A percentile compares a stretch with the other conserved stretches of the same genome.
Conservation (phyloP, 2,113 vertebrate genomes). For the Scatophagus argus region DNA sequence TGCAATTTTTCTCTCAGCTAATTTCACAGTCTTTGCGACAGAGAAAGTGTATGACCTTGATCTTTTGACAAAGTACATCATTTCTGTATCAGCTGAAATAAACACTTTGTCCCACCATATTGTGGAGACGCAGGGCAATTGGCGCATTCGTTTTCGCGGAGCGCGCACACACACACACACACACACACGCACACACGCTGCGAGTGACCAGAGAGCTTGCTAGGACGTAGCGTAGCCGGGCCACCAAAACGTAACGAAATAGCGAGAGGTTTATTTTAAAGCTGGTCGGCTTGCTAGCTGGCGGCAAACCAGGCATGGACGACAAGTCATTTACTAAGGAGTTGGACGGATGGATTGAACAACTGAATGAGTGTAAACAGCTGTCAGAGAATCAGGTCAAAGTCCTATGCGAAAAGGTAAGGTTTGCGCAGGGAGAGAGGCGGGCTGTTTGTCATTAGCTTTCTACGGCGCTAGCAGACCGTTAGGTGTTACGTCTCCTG, state of each 20-base stretch:
- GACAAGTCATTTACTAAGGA: conserved; percentile 97
- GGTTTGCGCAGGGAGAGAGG: conserved; percentile 44
- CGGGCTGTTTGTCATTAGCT: conserved; percentile 8
- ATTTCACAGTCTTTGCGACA: neutral
- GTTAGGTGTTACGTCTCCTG: neutral
- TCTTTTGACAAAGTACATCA: neutral
- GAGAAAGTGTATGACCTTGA: neutral
- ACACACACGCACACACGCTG: conserved; percentile 9
- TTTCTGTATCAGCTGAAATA: conserved; percentile 14
- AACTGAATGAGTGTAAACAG: conserved; percentile 96
- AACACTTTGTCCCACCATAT: neutral
- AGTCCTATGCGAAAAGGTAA: conserved; percentile 95
- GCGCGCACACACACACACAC: neutral
- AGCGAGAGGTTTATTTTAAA: conserved; percentile 20
- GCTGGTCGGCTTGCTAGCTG: conserved; percentile 56
- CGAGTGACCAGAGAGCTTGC: conserved; percentile 46
- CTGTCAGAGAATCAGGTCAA: conserved; percentile 95
- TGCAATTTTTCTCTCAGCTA: neutral
- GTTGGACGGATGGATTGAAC: conserved; percentile 96
- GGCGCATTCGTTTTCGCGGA: conserved; percentile 47
- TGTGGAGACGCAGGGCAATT: conserved; percentile 19
- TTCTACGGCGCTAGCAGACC: neutral
- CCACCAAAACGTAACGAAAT: conserved; percentile 23
- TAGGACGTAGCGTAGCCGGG: conserved; percentile 36
- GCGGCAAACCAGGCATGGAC: conserved; percentile 85